Percentiles rank a stretch among this genome's conserved stretches.
These are phyloP conservation scores for Chalcosyrphus nemorum DNA, from an alignment of 2,888 invertebrate genomes.

Conservation along the genomic window DNA sequence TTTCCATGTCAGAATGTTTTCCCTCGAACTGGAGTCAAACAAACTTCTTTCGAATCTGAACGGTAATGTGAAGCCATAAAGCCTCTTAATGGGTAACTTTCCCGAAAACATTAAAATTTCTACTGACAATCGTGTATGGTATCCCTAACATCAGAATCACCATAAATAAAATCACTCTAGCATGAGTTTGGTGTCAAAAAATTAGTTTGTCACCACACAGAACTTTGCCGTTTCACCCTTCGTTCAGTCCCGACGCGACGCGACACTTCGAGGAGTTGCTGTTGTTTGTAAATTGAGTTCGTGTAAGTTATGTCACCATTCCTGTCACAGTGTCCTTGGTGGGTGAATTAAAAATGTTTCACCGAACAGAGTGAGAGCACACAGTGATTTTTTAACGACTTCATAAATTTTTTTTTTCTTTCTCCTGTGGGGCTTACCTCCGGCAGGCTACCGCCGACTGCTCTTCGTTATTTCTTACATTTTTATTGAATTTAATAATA, in stretches of 20 bases:
- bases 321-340: neutral
- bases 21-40: too few species aligned
- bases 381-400: slow-evolving; percentile 40
- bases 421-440: neutral
- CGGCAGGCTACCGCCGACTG: neutral
- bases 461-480: slow-evolving; percentile 11
- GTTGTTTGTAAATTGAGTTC: slow-evolving; percentile 18
- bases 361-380: neutral
- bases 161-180: neutral
- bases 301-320: slow-evolving; percentile 23
- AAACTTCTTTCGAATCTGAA: too few species aligned
- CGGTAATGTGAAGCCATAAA: too few species aligned
- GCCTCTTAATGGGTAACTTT: too few species aligned
- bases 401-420: slow-evolving; percentile 52
- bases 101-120: too few species aligned
- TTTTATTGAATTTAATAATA: slow-evolving; percentile 71
- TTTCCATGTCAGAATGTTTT: too few species aligned
- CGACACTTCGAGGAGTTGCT: neutral
- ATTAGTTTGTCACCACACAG: slow-evolving; percentile 5
- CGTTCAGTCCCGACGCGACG: neutral
- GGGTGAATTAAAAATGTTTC: slow-evolving; percentile 16
- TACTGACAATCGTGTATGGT: neutral
- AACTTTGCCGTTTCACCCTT: neutral
- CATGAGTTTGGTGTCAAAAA: slow-evolving; percentile 6
- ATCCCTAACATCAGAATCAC: neutral